Conservation (phyloP, 2,888 invertebrate genomes). For the Agapetus fuscipes region DNA sequence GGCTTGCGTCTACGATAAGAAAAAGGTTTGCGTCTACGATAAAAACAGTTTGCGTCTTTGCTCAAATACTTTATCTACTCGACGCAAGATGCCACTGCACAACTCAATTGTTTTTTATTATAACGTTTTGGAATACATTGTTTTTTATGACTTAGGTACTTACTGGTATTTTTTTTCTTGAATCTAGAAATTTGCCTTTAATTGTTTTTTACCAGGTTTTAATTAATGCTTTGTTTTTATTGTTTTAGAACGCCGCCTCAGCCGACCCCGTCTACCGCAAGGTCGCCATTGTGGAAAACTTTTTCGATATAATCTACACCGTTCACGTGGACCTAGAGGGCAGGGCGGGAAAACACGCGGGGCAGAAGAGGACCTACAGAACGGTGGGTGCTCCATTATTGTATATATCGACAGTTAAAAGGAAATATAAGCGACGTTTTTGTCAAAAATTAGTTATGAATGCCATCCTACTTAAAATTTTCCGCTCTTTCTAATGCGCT, state of each 20-base stretch:
- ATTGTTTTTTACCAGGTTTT: not conserved
- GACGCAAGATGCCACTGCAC: not conserved
- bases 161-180: too few relatives aligned
- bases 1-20: too few relatives aligned
- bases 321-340: conserved; percentile 93
- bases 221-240: conserved; percentile 24
- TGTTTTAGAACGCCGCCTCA: conserved; percentile 57
- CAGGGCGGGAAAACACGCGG: conserved; percentile 89
- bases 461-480: too few relatives aligned
- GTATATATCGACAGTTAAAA: too few relatives aligned
- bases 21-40: too few relatives aligned
- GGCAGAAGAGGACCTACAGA: conserved; percentile 91
- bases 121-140: too few relatives aligned
- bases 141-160: too few relatives aligned
- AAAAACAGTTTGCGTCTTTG: conserved; percentile 1
- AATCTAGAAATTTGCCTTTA: too few relatives aligned
- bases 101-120: not conserved
- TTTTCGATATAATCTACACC: conserved; percentile 93
- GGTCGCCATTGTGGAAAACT: conserved; percentile 95
- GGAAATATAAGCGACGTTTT: too few relatives aligned
- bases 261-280: conserved; percentile 76
- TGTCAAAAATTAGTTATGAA: too few relatives aligned
- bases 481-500: too few relatives aligned
- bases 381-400: too few relatives aligned
- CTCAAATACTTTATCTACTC: not conserved